Conservation (phyloP, 2,888 invertebrate genomes). For the Macrophya alboannulata region DNA sequence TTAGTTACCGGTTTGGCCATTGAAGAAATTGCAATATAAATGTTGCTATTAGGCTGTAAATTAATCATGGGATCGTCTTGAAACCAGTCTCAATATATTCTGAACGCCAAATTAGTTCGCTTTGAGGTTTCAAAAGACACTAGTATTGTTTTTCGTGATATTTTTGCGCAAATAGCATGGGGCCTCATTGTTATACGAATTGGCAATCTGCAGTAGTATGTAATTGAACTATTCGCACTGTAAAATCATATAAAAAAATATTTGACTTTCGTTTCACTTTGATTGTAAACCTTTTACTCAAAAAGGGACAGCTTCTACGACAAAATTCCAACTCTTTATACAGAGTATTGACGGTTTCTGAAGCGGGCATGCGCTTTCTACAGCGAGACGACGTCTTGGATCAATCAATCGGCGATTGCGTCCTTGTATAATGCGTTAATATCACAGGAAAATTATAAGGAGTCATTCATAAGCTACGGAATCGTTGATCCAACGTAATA, state of each 20-base stretch:
- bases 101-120: neutral
- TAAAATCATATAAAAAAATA: neutral
- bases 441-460: neutral
- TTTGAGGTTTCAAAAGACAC: neutral
- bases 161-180: neutral
- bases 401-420: neutral
- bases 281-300: neutral
- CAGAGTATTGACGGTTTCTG: neutral
- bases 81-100: neutral
- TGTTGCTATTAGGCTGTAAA: neutral
- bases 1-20: too few relatives aligned
- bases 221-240: neutral
- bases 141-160: neutral
- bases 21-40: too few relatives aligned
- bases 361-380: slow-evolving; percentile 9
- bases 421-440: neutral
- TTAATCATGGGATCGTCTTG: neutral
- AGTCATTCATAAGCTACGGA: neutral
- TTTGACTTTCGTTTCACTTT: neutral
- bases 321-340: neutral
- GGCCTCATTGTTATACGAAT: neutral
- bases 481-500: neutral
- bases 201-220: neutral
- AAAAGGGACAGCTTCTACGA: neutral
- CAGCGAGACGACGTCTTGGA: neutral